phyloP scores from a whole-genome alignment of 30 jellyfish, hydroid and myxozoan genomes.

The Hydractinia symbiolongicarpus region DNA sequence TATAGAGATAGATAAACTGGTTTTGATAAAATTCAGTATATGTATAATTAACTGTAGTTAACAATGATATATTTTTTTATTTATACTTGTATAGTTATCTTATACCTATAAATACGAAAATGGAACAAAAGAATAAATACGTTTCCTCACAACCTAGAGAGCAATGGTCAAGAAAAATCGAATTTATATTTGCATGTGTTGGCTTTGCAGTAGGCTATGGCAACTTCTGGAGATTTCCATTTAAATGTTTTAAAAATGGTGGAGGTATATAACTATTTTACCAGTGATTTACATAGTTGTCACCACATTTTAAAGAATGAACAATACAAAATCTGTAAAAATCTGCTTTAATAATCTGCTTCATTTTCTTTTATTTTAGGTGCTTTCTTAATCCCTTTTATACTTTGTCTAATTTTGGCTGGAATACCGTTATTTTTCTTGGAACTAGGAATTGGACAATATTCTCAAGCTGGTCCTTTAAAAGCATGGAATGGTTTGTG shows the following conservation, averaged over 20 bases:
- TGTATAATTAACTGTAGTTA: too few species aligned
- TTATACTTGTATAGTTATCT: too few species aligned
- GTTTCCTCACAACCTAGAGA: conserved; percentile 31
- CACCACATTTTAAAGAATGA: too few species aligned
- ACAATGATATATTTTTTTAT: too few species aligned
- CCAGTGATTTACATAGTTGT: too few species aligned
- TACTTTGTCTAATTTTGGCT: conserved; percentile 61
- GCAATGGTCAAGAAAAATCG: conserved; percentile 81
- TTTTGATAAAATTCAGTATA: too few species aligned
- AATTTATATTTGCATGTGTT: conserved; percentile 73
- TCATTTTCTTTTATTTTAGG: conserved; percentile 32
- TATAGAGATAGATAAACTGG: too few species aligned
- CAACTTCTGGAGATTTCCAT: conserved; percentile 94
- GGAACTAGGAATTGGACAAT: conserved; percentile 85
- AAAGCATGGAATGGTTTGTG: conserved; percentile 76
- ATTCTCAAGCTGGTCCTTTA: conserved; percentile 77
- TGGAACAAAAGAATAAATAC: too few species aligned
- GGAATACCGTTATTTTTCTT: conserved; percentile 79
- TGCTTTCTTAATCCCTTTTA: conserved; percentile 80
- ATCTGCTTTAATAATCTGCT: too few species aligned
- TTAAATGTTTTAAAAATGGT: conserved; percentile 84
- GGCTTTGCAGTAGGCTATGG: conserved; percentile 98
- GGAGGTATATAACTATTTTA: conserved; percentile 61
- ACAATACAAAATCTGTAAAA: too few species aligned
- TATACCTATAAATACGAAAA: too few species aligned